Conservation (phyloP, 2,888 invertebrate species). For the Dasysyrphus tricinctus region DNA sequence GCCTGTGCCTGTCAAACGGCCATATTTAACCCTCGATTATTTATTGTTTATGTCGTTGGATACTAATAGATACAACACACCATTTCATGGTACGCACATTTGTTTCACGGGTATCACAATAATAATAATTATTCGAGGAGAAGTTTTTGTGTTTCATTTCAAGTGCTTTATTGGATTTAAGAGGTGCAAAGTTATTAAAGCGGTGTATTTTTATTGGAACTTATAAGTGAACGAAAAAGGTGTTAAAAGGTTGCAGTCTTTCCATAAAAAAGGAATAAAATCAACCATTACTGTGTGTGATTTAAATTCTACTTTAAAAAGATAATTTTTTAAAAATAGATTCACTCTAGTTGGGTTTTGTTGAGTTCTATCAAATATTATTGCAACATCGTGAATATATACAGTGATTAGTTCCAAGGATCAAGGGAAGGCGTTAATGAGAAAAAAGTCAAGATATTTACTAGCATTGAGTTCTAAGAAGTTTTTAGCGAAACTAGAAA, state of each 20-base stretch:
- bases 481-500: too few species aligned
- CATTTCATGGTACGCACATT: slow-evolving; percentile 37
- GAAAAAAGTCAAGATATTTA: too few species aligned
- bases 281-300: too few species aligned
- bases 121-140: background rate
- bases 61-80: slow-evolving; percentile 72
- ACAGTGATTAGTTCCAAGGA: too few species aligned
- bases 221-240: slow-evolving; percentile 31
- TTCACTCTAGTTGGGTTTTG: too few species aligned
- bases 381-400: too few species aligned
- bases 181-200: slow-evolving; percentile 4
- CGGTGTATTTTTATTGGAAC: slow-evolving; percentile 25
- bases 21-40: slow-evolving; percentile 68
- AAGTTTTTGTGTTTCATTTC: slow-evolving; percentile 15
- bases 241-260: slow-evolving; percentile 56
- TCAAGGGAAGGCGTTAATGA: too few species aligned
- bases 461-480: too few species aligned
- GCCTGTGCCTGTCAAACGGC: slow-evolving; percentile 67
- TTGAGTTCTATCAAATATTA: too few species aligned
- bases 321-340: background rate
- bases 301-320: background rate
- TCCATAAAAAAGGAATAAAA: background rate
- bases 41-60: slow-evolving; percentile 66
- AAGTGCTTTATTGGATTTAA: slow-evolving; percentile 25
- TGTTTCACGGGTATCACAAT: slow-evolving; percentile 14